Percentiles rank a stretch among this genome's conserved stretches.
These are phyloP conservation scores for Bos javanicus DNA, from an alignment of 2,113 vertebrate species.

Conservation along the genomic window DNA sequence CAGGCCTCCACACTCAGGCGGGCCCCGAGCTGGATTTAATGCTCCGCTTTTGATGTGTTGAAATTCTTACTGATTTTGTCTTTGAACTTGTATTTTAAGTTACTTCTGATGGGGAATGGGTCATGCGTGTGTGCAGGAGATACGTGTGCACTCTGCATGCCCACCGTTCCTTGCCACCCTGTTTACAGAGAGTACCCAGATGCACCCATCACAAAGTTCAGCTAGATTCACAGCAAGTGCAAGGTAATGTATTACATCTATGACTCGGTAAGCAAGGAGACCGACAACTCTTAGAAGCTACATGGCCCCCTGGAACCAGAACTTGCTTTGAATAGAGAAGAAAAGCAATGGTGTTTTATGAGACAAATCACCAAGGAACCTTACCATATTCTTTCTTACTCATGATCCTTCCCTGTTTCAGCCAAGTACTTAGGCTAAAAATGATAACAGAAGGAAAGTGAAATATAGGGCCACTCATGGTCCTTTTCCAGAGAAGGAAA, in stretches of 20 bases:
- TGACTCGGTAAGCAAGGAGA: not conserved
- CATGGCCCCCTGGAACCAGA: not conserved
- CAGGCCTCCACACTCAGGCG: not conserved
- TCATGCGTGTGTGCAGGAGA: not conserved
- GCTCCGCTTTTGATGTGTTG: not conserved
- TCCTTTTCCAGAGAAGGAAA: not conserved
- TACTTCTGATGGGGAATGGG: not conserved
- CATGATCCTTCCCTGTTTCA: not conserved
- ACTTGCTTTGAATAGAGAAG: not conserved
- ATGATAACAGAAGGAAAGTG: not conserved
- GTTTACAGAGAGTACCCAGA: not conserved
- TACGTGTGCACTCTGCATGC: not conserved
- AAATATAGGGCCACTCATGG: not conserved
- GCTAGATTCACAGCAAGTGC: not conserved
- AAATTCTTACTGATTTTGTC: not conserved
- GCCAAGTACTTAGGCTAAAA: not conserved
- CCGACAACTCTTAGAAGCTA: not conserved
- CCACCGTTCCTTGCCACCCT: not conserved
- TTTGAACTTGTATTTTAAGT: not conserved
- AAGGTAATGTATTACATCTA: not conserved
- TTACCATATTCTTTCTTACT: not conserved
- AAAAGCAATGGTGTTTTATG: not conserved
- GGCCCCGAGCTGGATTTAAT: accelerated
- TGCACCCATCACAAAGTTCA: not conserved
- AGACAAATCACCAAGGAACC: not conserved